A percentile compares a stretch with the other conserved stretches of the same genome.
These are phyloP conservation scores for Hydrolagus affinis DNA, from an alignment of 2,113 vertebrate species.

Conservation along the genomic window DNA sequence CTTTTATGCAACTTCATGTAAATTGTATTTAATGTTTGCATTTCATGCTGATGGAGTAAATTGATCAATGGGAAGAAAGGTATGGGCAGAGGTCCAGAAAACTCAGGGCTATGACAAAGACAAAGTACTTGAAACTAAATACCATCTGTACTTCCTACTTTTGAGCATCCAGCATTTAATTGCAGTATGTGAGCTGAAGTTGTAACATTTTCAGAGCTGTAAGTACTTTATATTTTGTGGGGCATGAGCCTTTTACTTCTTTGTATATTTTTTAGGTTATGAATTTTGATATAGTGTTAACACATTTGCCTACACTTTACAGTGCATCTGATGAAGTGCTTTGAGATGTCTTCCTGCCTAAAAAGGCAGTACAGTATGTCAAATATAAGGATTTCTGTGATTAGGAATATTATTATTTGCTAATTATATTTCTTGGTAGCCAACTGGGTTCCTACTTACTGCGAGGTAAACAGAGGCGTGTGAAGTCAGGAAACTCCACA, in stretches of 20 bases:
- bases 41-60: not conserved
- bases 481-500: too few species aligned
- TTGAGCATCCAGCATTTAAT: slow-evolving; percentile 4
- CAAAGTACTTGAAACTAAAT: slow-evolving; percentile 13
- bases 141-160: slow-evolving; percentile 24
- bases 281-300: too few species aligned
- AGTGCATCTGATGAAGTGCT: too few species aligned
- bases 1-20: not conserved
- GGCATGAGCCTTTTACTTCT: not conserved
- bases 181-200: slow-evolving; percentile 9
- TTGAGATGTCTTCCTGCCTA: too few species aligned
- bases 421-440: too few species aligned
- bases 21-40: not conserved
- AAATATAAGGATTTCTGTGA: too few species aligned
- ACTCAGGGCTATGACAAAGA: slow-evolving; percentile 30
- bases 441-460: too few species aligned
- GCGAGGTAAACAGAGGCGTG: too few species aligned
- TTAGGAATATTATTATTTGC: too few species aligned
- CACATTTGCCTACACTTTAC: too few species aligned
- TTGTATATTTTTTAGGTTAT: too few species aligned
- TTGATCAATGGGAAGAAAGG: not conserved
- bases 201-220: slow-evolving; percentile 11
- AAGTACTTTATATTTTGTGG: not conserved
- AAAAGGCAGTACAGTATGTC: too few species aligned
- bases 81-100: slow-evolving; percentile 34